Evolutionary conservation across 2,888 invertebrate species (phyloP).

Genomic region (Acrocyrtus sp.): DNA sequence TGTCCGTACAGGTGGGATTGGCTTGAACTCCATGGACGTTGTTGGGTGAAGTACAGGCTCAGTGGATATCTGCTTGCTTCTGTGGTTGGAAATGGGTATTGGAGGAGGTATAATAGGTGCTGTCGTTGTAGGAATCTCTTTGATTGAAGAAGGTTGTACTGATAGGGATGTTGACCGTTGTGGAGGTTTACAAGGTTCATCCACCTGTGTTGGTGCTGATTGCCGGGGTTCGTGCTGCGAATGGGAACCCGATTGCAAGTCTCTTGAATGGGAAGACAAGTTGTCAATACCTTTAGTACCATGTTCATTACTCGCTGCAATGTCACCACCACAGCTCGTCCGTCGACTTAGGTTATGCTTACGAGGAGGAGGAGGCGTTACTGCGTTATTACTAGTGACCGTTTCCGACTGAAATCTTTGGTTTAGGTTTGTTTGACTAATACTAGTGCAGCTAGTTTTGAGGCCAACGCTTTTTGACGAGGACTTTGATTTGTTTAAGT

Average conservation of each 20-base stretch:
- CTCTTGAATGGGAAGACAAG: conserved; percentile 7
- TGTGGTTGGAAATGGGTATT: background rate
- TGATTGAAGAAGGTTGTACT: background rate
- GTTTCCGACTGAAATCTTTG: conserved; percentile 28
- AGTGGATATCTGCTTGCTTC: background rate
- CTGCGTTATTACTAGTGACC: conserved; percentile 1
- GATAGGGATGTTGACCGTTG: conserved; percentile 22
- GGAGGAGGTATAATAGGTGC: background rate
- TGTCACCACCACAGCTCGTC: conserved; percentile 13
- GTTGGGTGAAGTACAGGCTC: background rate
- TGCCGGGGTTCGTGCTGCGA: background rate
- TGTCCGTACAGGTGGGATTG: background rate
- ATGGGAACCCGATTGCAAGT: conserved; percentile 1
- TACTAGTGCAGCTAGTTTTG: background rate
- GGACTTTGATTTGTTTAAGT: background rate
- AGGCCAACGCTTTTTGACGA: background rate
- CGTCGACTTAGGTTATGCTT: conserved; percentile 25
- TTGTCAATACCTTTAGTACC: background rate
- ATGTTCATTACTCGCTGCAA: background rate
- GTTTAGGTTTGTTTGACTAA: conserved; percentile 15
- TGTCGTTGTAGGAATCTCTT: background rate
- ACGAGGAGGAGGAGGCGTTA: conserved; percentile 4
- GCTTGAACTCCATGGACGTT: background rate
- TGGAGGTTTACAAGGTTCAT: conserved; percentile 7
- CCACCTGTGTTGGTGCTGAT: background rate